phyloP scores from a whole-genome alignment of 2,797 vertebrate species.

The Peromyscus aztecus region DNA sequence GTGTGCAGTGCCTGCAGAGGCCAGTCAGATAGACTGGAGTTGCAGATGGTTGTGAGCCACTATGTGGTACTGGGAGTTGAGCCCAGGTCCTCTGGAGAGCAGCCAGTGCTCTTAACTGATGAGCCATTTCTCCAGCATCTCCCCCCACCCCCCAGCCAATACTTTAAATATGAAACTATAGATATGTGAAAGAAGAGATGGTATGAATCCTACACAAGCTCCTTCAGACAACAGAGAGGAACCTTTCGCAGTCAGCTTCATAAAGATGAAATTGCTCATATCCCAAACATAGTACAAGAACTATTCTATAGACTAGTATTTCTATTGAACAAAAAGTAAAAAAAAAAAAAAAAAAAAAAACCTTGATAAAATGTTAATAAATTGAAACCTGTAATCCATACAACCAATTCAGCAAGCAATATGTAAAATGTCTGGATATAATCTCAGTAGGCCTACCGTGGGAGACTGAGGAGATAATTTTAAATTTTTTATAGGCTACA shows the following conservation, averaged over 20 bases:
- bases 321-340: not conserved
- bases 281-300: not conserved
- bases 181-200: not conserved
- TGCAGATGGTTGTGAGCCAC: not conserved
- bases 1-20: too few relatives aligned
- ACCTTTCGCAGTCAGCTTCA: conserved; percentile 10
- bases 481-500: not conserved
- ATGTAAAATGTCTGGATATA: not conserved
- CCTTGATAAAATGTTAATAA: conserved; percentile 29
- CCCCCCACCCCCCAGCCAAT: too few relatives aligned
- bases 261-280: conserved; percentile 6
- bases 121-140: not conserved
- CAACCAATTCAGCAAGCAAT: not conserved
- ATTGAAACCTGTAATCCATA: not conserved
- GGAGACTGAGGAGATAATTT: not conserved
- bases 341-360: too few relatives aligned
- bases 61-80: not conserved
- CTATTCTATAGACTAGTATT: not conserved
- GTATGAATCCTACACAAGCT: not conserved
- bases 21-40: not conserved
- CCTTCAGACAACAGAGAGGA: not conserved
- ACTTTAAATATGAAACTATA: not conserved
- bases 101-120: not conserved
- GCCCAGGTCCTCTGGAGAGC: not conserved
- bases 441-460: not conserved